phyloP scores from a whole-genome alignment of 2,888 invertebrate species.

The Lymantria dispar region DNA sequence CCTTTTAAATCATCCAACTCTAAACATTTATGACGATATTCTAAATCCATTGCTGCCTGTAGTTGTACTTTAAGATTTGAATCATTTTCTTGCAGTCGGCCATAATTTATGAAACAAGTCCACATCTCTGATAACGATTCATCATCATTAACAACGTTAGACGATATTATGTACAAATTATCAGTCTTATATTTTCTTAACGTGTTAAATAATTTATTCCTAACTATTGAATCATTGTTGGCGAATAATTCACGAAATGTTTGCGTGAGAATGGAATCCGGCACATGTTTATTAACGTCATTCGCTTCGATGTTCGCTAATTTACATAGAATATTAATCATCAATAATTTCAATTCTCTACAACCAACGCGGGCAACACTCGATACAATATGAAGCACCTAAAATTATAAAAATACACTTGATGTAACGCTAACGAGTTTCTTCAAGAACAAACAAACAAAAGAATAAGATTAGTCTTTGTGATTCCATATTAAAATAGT shows the following conservation, averaged over 20 bases:
- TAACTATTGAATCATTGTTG: constrained; percentile 35
- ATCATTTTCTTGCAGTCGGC: constrained; percentile 10
- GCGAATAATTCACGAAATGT: constrained; percentile 40
- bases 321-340: constrained; percentile 50
- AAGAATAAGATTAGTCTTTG: background rate
- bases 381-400: constrained; percentile 56
- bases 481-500: background rate
- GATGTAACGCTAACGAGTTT: too few relatives aligned
- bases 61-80: constrained; percentile 31
- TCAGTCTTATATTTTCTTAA: constrained; percentile 25
- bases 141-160: constrained; percentile 34
- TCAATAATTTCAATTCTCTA: constrained; percentile 46
- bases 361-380: constrained; percentile 45
- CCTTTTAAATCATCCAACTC: constrained; percentile 11
- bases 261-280: constrained; percentile 31
- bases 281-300: constrained; percentile 34
- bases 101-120: constrained; percentile 22
- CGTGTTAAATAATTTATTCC: constrained; percentile 34
- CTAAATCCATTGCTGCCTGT: constrained; percentile 14
- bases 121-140: constrained; percentile 34
- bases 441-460: background rate
- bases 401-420: constrained; percentile 17
- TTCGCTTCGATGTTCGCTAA: constrained; percentile 33
- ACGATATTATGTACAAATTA: constrained; percentile 36
- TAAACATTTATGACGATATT: constrained; percentile 51